These are phyloP conservation scores for Pangasius mekongensis DNA, from an alignment of 2,797 vertebrate genomes.

Conservation along the genomic window DNA sequence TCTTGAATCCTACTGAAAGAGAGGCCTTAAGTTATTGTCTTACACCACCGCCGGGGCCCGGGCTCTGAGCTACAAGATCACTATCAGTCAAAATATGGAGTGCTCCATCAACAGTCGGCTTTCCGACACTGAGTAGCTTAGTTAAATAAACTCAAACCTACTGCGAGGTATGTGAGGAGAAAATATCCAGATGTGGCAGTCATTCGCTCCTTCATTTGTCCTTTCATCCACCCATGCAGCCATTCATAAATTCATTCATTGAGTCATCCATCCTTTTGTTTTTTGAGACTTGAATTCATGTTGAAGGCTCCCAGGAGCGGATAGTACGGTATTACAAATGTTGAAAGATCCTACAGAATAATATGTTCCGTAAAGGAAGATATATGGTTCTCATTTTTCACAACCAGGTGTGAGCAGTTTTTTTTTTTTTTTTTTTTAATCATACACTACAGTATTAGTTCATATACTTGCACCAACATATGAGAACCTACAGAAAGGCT, in stretches of 20 bases:
- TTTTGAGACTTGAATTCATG: neutral
- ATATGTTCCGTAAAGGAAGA: neutral
- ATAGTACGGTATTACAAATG: neutral
- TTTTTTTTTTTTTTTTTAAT: neutral
- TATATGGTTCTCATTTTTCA: neutral
- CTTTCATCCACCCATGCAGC: conserved; percentile 10
- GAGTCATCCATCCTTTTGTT: neutral
- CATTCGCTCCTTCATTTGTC: neutral
- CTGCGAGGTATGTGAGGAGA: conserved; percentile 62
- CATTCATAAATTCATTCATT: conserved; percentile 21
- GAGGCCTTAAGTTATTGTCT: conserved; percentile 79
- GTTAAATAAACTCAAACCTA: conserved; percentile 71
- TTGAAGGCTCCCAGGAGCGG: neutral
- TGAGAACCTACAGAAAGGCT: neutral
- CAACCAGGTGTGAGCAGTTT: neutral
- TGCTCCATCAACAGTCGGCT: conserved; percentile 70
- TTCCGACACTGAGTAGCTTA: conserved; percentile 67
- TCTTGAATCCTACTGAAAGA: conserved; percentile 61
- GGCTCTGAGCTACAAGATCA: conserved; percentile 72
- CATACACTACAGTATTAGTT: neutral
- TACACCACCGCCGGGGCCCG: conserved; percentile 70
- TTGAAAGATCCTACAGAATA: neutral
- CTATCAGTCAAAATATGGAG: conserved; percentile 72
- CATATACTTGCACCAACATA: neutral
- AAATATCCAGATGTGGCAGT: conserved; percentile 49